These are phyloP conservation scores for Parus major DNA, from an alignment of 2,113 vertebrate species.

Conservation along the genomic window DNA sequence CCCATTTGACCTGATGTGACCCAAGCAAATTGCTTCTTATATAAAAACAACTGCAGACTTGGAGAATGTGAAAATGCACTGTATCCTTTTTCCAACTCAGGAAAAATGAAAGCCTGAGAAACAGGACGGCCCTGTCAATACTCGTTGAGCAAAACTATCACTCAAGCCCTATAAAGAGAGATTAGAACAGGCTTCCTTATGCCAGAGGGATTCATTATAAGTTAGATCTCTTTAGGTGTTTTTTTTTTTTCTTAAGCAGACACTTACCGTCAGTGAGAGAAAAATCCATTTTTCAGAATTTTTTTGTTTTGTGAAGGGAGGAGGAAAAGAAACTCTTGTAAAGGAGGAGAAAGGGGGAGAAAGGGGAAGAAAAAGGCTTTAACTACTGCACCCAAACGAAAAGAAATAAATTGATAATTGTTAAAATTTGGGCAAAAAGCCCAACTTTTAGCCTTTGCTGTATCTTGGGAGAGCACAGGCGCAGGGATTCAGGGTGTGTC, in stretches of 20 bases:
- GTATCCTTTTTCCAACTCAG: slow-evolving; percentile 75
- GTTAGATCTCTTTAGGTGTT: slow-evolving; percentile 55
- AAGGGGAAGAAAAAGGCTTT: neutral
- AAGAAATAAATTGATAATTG: slow-evolving; percentile 42
- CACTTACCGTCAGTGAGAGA: neutral
- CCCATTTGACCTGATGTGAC: slow-evolving; percentile 85
- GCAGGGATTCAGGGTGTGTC: slow-evolving; percentile 76
- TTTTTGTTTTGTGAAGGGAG: neutral
- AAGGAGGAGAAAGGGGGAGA: neutral
- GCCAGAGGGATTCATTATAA: slow-evolving; percentile 71
- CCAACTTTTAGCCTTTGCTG: slow-evolving; percentile 50
- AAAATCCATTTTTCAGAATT: slow-evolving; percentile 47
- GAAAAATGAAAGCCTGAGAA: slow-evolving; percentile 78
- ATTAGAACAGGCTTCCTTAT: slow-evolving; percentile 72
- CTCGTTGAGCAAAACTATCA: slow-evolving; percentile 72
- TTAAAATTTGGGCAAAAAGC: slow-evolving; percentile 46
- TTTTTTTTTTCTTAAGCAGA: slow-evolving; percentile 56
- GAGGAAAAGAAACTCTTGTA: neutral
- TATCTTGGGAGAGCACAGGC: slow-evolving; percentile 66
- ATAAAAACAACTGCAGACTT: slow-evolving; percentile 86
- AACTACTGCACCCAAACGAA: neutral
- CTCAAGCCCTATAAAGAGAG: slow-evolving; percentile 72
- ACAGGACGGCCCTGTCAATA: slow-evolving; percentile 74
- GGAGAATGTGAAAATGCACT: slow-evolving; percentile 82
- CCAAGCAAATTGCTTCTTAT: slow-evolving; percentile 86